Evolutionary conservation across 2,888 invertebrate genomes (phyloP), one percentile per base, ranked within the genome.

Genomic region (Schizotus pectinicornis): DNA sequence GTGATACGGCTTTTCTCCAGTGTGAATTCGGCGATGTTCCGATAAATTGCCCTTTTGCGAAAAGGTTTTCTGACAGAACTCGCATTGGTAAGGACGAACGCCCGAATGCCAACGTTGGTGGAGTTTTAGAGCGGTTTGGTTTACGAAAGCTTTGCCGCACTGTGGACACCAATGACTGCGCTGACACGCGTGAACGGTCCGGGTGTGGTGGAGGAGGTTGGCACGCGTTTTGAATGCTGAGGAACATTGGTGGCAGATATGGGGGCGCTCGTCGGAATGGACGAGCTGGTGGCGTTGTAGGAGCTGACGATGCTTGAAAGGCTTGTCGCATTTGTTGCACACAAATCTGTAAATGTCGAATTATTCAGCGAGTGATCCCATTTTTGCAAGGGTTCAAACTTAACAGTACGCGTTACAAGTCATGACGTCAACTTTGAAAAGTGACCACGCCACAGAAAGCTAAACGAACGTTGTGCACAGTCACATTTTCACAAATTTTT

Each of bases 241-340:
- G 5, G 75, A 74, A 59, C 86, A 83, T 11, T 84, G 81, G 74
- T 83, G 83, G 76, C 90, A 91, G 42, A 79, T 74, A 70, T 83
- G 88, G 0, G 87, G 88, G 34, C 90, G 80, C 34, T 84, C 84
- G 47, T 88, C 83, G 65, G 89, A 85, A 84, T 97, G 88, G 64
- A 93, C 86, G 65, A 91, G 74, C 82, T 94, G 86, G 83, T 97
- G 91, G 63, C 90, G 82, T 73, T 88, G 85, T 63, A 92, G 79
- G 49, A 91, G 79, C 72, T 89, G 89, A 63, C 87, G 87, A 75
- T 90, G 90, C 66, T 87, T 86, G 80, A 93, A 94, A 54, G 84
- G 81, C 77, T 90, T 91, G 46, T 86, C 85, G 77, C 93, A 93
- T 71, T 88, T 87, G 71, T 84, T 85, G 77, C 92, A 92, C 34